These are phyloP conservation scores for Neria commutata DNA, from an alignment of 2,888 invertebrate species.

Conservation along the genomic window DNA sequence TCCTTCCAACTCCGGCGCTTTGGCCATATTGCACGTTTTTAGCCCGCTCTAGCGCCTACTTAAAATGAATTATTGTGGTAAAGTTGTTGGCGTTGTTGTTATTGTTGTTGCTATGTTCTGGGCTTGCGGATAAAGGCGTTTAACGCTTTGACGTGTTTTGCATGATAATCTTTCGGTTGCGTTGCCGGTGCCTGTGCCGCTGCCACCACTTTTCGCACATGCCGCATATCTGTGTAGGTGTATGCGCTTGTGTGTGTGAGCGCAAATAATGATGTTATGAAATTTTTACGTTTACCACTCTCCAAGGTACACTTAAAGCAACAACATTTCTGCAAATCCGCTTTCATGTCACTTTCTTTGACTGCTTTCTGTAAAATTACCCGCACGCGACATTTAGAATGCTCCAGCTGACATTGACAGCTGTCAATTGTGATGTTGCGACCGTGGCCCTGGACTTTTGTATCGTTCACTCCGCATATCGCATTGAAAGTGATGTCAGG, in stretches of 20 bases:
- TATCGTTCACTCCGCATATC: conserved; percentile 48
- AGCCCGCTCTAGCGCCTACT: conserved; percentile 1
- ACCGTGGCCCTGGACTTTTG: conserved; percentile 12
- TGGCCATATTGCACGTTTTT: no score
- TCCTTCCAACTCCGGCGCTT: no score
- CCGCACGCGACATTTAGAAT: background rate
- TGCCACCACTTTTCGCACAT: no score
- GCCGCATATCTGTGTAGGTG: no score
- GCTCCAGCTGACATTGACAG: background rate
- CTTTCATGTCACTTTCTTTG: conserved; percentile 41
- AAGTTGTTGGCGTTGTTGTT: no score
- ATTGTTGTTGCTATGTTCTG: no score
- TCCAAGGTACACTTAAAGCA: conserved; percentile 37
- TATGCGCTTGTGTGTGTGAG: background rate
- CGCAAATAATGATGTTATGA: conserved; percentile 45
- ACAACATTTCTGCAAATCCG: conserved; percentile 49
- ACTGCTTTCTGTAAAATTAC: background rate
- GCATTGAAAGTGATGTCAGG: conserved; percentile 42
- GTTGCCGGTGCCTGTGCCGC: no score
- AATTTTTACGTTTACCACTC: conserved; percentile 45
- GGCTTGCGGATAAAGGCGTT: conserved; percentile 4
- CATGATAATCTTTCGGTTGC: conserved; percentile 8
- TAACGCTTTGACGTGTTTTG: conserved; percentile 6
- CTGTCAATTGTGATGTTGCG: conserved; percentile 4
- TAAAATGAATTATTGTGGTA: background rate